Evolutionary conservation across 2,888 invertebrate species (phyloP).

Genomic region (Morpho achilles): DNA sequence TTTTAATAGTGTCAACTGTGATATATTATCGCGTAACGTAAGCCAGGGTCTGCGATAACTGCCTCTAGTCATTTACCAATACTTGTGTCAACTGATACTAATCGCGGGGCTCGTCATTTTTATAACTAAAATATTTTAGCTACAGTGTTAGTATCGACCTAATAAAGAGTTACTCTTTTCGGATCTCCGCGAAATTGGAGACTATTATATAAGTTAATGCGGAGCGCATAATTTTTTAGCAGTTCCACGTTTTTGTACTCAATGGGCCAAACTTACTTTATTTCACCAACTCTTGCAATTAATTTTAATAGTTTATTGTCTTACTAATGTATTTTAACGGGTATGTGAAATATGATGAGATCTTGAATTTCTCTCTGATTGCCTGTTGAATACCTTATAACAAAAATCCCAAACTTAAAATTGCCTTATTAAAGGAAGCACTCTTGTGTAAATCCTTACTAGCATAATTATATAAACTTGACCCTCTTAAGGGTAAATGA

Average conservation of each 20-base stretch:
- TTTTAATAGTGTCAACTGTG: no score
- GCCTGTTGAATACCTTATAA: background rate
- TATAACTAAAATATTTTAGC: no score
- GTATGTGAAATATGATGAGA: conserved; percentile 4
- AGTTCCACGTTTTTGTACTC: background rate
- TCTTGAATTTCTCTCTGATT: conserved; percentile 1
- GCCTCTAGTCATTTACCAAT: no score
- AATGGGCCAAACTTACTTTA: conserved; percentile 2
- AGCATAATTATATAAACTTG: background rate
- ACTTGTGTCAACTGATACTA: no score
- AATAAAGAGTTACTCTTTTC: no score
- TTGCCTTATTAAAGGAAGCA: conserved; percentile 3
- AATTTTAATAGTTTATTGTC: conserved; percentile 8
- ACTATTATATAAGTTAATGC: no score
- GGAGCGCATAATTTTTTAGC: background rate
- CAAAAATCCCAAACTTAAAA: background rate
- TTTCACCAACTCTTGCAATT: conserved; percentile 1
- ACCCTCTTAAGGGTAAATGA: no score
- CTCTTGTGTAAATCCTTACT: background rate
- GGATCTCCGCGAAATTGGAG: no score
- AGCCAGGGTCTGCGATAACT: no score
- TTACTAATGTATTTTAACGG: conserved; percentile 1
- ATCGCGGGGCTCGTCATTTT: no score
- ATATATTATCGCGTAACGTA: no score
- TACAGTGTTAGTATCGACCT: no score